These are phyloP conservation scores for Delphinus delphis DNA, from an alignment of 2,113 vertebrate genomes.

Conservation along the genomic window DNA sequence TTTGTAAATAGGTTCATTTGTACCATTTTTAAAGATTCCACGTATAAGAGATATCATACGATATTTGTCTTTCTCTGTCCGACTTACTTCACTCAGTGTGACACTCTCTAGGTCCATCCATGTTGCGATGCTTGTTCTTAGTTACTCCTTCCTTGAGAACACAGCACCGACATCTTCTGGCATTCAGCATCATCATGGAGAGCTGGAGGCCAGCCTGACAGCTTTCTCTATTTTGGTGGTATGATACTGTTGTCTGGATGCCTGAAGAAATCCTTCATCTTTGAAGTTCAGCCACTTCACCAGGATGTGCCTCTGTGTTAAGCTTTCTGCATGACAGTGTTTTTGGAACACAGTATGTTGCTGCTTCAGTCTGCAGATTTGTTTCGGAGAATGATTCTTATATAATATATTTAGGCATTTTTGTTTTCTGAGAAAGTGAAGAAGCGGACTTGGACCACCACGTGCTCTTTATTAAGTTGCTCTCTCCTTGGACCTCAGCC, in stretches of 20 bases:
- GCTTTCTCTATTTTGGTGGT: not conserved
- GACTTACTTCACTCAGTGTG: no score
- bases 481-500: not conserved
- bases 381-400: not conserved
- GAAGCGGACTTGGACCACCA: not conserved
- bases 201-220: not conserved
- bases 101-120: no score
- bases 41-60: no score
- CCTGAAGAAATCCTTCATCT: not conserved
- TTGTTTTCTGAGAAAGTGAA: not conserved
- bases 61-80: no score
- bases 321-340: not conserved
- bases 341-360: not conserved
- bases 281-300: not conserved
- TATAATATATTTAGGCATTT: not conserved
- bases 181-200: not conserved
- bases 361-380: slow-evolving; percentile 20
- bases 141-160: not conserved
- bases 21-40: no score
- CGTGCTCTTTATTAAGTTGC: slow-evolving; percentile 38
- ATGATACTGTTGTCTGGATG: not conserved
- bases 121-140: not conserved
- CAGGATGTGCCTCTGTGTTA: not conserved
- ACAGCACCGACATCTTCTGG: no score
- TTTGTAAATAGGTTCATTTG: no score